Evolutionary conservation across 2,888 invertebrate species (phyloP).

Genomic region (Napeogenes inachia): DNA sequence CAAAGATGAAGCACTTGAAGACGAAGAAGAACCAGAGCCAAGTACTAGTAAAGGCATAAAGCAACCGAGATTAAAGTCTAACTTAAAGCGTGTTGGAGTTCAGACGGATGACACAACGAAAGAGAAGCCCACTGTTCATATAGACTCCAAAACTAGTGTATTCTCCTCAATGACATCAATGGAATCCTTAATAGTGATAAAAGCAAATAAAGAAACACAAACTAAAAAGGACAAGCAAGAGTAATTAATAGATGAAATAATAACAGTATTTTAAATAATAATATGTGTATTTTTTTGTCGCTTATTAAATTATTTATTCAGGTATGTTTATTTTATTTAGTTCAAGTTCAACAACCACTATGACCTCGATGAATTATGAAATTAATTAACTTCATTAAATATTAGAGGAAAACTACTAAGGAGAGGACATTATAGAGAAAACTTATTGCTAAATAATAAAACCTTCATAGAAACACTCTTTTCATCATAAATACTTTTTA

Average conservation of each 20-base stretch:
- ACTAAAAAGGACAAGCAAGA: slow-evolving; percentile 52
- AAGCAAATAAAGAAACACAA: slow-evolving; percentile 42
- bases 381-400: too few species aligned
- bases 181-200: slow-evolving; percentile 19
- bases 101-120: slow-evolving; percentile 39
- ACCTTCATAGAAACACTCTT: too few species aligned
- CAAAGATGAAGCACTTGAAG: slow-evolving; percentile 9
- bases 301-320: neutral
- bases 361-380: too few species aligned
- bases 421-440: too few species aligned
- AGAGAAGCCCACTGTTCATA: slow-evolving; percentile 38
- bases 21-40: slow-evolving; percentile 5
- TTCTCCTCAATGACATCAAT: slow-evolving; percentile 11
- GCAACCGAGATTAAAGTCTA: slow-evolving; percentile 36
- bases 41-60: slow-evolving; percentile 17
- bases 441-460: too few species aligned
- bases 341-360: too few species aligned
- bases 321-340: neutral
- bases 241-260: slow-evolving; percentile 24
- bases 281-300: neutral
- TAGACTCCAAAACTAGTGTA: slow-evolving; percentile 35
- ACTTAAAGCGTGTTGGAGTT: slow-evolving; percentile 39
- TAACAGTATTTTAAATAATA: neutral
- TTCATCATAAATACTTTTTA: too few species aligned
- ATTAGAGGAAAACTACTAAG: too few species aligned